Evolutionary conservation across 2,797 vertebrate genomes (phyloP).

Genomic region (Potorous gilbertii): DNA sequence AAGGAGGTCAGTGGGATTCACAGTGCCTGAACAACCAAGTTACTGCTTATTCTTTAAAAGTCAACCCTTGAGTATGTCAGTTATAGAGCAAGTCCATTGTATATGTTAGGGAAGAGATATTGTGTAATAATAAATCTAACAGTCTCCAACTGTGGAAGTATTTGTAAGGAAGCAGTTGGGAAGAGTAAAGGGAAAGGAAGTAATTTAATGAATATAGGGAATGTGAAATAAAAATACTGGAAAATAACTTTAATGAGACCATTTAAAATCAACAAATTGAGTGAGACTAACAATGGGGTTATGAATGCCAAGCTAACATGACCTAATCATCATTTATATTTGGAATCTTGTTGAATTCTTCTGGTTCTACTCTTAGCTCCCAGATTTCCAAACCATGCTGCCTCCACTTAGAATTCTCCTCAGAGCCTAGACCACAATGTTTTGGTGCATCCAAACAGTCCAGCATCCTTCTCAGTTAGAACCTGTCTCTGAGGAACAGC

Average conservation of each 20-base stretch:
- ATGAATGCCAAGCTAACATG: background rate
- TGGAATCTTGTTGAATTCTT: background rate
- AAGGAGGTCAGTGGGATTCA: constrained; percentile 40
- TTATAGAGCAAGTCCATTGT: background rate
- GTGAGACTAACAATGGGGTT: background rate
- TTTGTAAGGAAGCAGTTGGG: background rate
- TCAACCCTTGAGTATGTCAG: background rate
- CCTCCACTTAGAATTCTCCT: background rate
- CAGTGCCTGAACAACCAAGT: constrained; percentile 14
- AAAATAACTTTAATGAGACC: background rate
- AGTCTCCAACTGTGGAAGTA: background rate
- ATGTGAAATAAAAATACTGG: background rate
- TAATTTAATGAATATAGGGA: background rate
- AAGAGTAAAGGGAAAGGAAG: background rate
- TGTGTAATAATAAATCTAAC: background rate
- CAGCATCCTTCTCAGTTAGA: background rate
- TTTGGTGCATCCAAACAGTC: background rate
- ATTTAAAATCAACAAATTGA: background rate
- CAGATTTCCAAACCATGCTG: background rate
- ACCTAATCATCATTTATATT: background rate
- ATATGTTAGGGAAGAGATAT: background rate
- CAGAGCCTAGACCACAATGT: background rate
- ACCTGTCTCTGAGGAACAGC: background rate
- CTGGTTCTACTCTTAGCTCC: background rate
- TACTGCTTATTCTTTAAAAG: constrained; percentile 34